Evolutionary conservation across 2,797 vertebrate species (phyloP).

Genomic region (Pipistrellus nathusii): DNA sequence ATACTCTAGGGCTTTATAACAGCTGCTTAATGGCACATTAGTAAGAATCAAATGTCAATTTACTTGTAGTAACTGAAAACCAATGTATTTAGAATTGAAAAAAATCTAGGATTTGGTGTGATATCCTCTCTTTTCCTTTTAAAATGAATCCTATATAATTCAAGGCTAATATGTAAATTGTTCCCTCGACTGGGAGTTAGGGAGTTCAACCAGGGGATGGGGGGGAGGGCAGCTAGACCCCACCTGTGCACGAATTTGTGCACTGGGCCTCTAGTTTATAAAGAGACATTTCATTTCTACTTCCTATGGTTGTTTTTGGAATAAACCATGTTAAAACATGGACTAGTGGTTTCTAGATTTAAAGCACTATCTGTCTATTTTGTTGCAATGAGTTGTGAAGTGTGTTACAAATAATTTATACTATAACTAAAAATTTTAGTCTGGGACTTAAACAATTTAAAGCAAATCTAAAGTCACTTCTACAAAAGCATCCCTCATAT

Average conservation of each 20-base stretch:
- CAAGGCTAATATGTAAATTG: too few species aligned
- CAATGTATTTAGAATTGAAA: conserved; percentile 47
- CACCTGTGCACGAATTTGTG: too few species aligned
- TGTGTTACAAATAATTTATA: conserved; percentile 27
- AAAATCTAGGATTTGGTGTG: not conserved
- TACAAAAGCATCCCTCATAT: not conserved
- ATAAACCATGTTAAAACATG: not conserved
- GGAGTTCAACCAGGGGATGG: too few species aligned
- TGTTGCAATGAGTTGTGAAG: conserved; percentile 3
- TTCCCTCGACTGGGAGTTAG: too few species aligned
- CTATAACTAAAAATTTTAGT: conserved; percentile 40
- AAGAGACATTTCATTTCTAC: not conserved
- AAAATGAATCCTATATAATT: not conserved
- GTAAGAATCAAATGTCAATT: conserved; percentile 1
- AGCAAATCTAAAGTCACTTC: not conserved
- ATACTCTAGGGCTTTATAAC: not conserved
- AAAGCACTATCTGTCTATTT: conserved; percentile 30
- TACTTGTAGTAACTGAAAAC: not conserved
- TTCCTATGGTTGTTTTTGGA: not conserved
- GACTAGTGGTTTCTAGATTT: not conserved
- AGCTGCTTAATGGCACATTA: not conserved
- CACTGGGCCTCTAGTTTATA: not conserved
- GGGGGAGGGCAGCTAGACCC: too few species aligned
- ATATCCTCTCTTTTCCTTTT: conserved; percentile 23
- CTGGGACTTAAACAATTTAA: conserved; percentile 29